Evolutionary conservation across 2,113 vertebrate genomes (phyloP), one percentile per base, ranked within the genome.

Genomic region (Apteryx owenii): DNA sequence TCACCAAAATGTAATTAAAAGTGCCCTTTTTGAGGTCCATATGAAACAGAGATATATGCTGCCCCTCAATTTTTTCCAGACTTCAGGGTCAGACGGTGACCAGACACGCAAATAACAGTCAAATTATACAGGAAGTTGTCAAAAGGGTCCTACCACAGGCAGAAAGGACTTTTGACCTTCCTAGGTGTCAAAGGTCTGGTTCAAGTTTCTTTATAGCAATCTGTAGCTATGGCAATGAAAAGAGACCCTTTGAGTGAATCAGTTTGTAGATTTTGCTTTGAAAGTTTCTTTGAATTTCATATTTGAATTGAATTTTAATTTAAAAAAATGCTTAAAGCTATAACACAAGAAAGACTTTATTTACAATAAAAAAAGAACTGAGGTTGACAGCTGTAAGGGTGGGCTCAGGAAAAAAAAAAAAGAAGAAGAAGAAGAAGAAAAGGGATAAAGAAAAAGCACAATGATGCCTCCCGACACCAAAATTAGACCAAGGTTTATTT

Each of bases 91-190:
- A 99, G 97, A 95, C 94, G 46, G 98, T 97, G 95, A 97, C 97
- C 97, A 98, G 97, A 98, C 98, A 98, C 58, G 95, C 98, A 98
- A 98, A 98, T 98, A 98, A 98, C 97, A 98, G 98, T 98, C 98
- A 98, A 98, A 99, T 98, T 98, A 98, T 98, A 97, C 98, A 98
- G 98, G 98, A 99, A 99, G 98, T 98, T 98, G 97, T 98, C 98
- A 98, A 98, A 99, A 98, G 98, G 95, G 95, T 98, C 98, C 96
- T 97, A 98, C 98, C 97, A 97, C 82, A 98, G 98, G 92, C 97
- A 96, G 94, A 94, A 86, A 97, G 93, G 96, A 98, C 98, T 98
- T 98, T 76, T 98, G 98, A 98, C 98, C 98, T 98, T 93, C 87
- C 80, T 96, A 81, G 91, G 95, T 97, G 98, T 98, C 98, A 98